phyloP scores from a whole-genome alignment of 53 echinoderm and acorn worm genomes.

The Hippasteria phrygiana region DNA sequence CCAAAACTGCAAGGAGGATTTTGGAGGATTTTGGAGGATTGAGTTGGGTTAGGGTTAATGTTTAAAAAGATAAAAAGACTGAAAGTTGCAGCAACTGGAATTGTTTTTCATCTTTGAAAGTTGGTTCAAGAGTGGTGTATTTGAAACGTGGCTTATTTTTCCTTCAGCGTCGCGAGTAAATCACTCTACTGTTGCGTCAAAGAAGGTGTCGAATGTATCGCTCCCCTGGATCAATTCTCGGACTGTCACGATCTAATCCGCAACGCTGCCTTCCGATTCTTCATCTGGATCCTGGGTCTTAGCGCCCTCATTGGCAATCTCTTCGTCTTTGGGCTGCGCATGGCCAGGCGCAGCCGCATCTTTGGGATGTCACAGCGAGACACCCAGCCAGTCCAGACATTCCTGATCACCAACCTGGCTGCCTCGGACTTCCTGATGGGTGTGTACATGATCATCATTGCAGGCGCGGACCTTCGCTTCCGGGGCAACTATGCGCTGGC shows the following conservation, averaged over 20 bases:
- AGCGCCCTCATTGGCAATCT: constrained; percentile 71
- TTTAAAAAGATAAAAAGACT: no score
- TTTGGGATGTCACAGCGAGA: neutral
- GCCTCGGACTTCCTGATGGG: constrained; percentile 75
- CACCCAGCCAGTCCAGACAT: constrained; percentile 26
- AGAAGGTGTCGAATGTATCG: constrained; percentile 30
- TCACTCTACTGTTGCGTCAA: constrained; percentile 71
- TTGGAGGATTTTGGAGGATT: no score
- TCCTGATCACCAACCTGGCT: constrained; percentile 73
- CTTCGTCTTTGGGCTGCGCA: constrained; percentile 41
- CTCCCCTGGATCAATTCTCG: constrained; percentile 72
- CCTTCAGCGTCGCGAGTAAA: constrained; percentile 58
- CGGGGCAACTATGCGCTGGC: constrained; percentile 39
- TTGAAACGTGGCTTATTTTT: no score
- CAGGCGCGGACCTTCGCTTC: constrained; percentile 46
- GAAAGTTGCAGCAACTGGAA: no score
- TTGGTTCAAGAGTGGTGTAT: no score
- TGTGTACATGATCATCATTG: constrained; percentile 78
- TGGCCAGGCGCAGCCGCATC: neutral
- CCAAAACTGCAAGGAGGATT: no score
- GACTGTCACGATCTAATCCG: constrained; percentile 76
- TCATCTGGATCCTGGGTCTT: constrained; percentile 76
- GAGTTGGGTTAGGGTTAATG: no score
- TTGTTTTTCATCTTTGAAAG: no score
- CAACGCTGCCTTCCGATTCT: constrained; percentile 48